Evolutionary conservation across 1,140 invertebrate genomes (phyloP), one percentile per base, ranked within the genome.

Genomic region (Calliphora vicina): DNA sequence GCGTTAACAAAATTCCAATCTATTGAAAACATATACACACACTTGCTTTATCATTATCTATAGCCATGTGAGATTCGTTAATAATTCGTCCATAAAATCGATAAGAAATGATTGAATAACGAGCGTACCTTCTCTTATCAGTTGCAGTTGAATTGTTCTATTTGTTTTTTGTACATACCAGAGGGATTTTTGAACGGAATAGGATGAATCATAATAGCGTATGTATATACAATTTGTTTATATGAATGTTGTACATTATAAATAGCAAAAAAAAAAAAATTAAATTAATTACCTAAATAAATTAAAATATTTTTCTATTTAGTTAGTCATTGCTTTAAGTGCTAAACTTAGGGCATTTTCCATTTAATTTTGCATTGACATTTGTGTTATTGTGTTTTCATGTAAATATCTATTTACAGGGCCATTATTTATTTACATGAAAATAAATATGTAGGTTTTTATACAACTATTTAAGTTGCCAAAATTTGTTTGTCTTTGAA

Each of bases 71-170:
- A 8, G 61, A 23, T 10, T 20, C 8, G 17, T 25, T 67, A 67
- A 25, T 9, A 23, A 9, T 23, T 23, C n/a, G 3, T 23, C 3
- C n/a, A 67, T 9, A 67, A 67, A 67, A 10, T 10, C 61, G 61
- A 67, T 67, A 67, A 67, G 61, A 67, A 67, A 67, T 67, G 61
- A 67, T 67, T 67, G 61, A 67, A 67, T 67, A 67, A 67, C 61
- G 10, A 67, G 61, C 61, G 8, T 67, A 67, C 20, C 61, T 67
- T 9, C 9, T 9, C 23, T 67, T 67, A 67, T 67, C 61, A 25
- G 6, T 67, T 67, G 61, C 61, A 67, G n/a, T 23, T 23, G 23
- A n/a, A 67, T 67, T 67, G 8, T 57, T 57, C 12, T 57, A 17
- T 57, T n/a, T 57, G 15, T 67, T 67, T n/a, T 50, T 67, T 67